Evolutionary conservation across 2,888 invertebrate genomes (phyloP).

Genomic region (Ferrisia virgata): DNA sequence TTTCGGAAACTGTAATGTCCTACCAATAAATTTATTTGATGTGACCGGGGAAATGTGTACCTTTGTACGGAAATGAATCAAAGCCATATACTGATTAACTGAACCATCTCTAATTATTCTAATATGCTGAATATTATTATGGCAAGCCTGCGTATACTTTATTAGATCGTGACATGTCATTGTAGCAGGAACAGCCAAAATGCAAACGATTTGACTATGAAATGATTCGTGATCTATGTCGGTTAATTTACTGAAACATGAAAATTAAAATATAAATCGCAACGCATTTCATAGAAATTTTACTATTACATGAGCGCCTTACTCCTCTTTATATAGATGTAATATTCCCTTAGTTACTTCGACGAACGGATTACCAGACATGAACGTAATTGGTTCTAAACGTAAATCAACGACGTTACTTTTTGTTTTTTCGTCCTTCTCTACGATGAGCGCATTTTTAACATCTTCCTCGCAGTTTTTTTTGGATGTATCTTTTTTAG

Average conservation of each 20-base stretch:
- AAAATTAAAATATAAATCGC: not conserved
- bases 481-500: not conserved
- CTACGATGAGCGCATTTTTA: not conserved
- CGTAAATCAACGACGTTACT: conserved; percentile 41
- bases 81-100: conserved; percentile 96
- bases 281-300: not conserved
- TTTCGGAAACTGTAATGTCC: not conserved
- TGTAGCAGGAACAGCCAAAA: conserved; percentile 84
- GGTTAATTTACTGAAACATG: conserved; percentile 65
- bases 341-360: conserved; percentile 95
- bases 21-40: not conserved
- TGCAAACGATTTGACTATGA: conserved; percentile 78
- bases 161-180: conserved; percentile 90
- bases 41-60: conserved; percentile 38
- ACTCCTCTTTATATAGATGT: conserved; percentile 97
- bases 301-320: conserved; percentile 51
- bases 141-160: conserved; percentile 90
- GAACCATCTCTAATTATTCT: conserved; percentile 80
- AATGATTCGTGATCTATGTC: conserved; percentile 65
- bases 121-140: conserved; percentile 83
- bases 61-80: conserved; percentile 69
- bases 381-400: conserved; percentile 48
- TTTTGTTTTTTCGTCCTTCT: conserved; percentile 27
- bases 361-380: conserved; percentile 94
- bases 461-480: not conserved